These are phyloP conservation scores for Gadus macrocephalus DNA, from an alignment of 2,113 vertebrate genomes.

Conservation along the genomic window DNA sequence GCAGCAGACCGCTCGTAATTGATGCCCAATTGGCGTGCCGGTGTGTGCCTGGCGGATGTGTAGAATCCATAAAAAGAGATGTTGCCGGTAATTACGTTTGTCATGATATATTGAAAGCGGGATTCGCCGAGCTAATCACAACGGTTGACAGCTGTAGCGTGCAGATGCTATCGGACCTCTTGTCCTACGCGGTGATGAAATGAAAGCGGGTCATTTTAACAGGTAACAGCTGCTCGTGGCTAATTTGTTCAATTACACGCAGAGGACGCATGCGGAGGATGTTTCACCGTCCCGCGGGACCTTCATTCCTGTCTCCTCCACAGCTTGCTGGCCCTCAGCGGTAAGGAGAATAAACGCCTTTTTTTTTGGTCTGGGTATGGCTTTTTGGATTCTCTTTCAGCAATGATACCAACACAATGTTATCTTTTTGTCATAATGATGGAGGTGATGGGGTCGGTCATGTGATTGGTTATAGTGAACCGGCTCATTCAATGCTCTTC, in stretches of 20 bases:
- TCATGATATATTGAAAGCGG: slow-evolving; percentile 69
- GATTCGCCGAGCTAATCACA: slow-evolving; percentile 64
- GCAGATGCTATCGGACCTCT: slow-evolving; percentile 75
- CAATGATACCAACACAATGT: too few species aligned
- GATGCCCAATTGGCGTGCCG: slow-evolving; percentile 65
- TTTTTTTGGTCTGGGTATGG: too few species aligned
- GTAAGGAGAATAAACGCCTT: too few species aligned
- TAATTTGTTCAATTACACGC: slow-evolving; percentile 77
- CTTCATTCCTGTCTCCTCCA: slow-evolving; percentile 18
- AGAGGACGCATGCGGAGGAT: slow-evolving; percentile 60
- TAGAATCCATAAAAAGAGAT: slow-evolving; percentile 76
- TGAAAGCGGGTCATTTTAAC: slow-evolving; percentile 75
- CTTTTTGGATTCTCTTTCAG: too few species aligned
- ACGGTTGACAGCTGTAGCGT: slow-evolving; percentile 70
- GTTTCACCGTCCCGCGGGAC: slow-evolving; percentile 53
- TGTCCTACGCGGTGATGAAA: slow-evolving; percentile 66
- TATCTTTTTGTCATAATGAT: too few species aligned
- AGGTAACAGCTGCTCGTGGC: slow-evolving; percentile 74
- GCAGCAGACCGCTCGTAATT: slow-evolving; percentile 49
- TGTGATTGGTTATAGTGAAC: too few species aligned
- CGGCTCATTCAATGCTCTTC: too few species aligned
- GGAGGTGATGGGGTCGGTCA: too few species aligned
- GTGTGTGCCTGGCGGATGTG: slow-evolving; percentile 54
- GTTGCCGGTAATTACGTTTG: slow-evolving; percentile 75
- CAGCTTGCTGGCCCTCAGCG: too few species aligned